Conservation (phyloP, 2,888 invertebrate species). For the Heteromurus nitidus region DNA sequence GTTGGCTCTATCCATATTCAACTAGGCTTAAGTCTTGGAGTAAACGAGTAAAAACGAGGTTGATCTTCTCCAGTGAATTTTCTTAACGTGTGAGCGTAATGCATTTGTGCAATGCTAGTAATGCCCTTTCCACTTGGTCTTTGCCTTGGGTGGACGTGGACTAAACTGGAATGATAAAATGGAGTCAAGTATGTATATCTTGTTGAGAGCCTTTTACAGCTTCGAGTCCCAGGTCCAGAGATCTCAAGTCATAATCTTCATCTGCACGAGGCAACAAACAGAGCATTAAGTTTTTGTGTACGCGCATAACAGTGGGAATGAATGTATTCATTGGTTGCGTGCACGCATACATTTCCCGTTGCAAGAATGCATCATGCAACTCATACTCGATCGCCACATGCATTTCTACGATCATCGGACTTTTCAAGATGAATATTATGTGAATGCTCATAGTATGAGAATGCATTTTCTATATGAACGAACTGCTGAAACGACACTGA, state of each 20-base stretch:
- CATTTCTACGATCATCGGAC: too few relatives aligned
- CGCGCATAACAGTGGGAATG: background rate
- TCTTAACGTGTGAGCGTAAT: conserved; percentile 2
- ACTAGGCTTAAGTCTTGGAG: too few relatives aligned
- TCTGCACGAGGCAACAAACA: conserved; percentile 2
- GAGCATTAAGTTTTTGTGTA: background rate
- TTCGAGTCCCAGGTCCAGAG: too few relatives aligned
- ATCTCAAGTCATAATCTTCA: background rate
- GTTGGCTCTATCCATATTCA: too few relatives aligned
- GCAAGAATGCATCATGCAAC: background rate
- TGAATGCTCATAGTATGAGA: background rate
- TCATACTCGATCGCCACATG: conserved; percentile 7
- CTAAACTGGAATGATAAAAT: background rate
- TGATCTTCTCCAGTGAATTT: background rate
- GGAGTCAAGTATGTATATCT: background rate
- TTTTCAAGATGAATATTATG: background rate
- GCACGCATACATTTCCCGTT: background rate
- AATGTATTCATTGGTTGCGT: too few relatives aligned
- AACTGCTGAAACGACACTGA: background rate
- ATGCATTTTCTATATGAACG: too few relatives aligned
- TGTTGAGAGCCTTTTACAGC: background rate
- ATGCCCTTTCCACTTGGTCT: too few relatives aligned
- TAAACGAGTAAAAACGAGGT: too few relatives aligned
- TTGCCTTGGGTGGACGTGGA: conserved; percentile 14
- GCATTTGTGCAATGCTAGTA: conserved; percentile 1